Evolutionary conservation across 2,888 invertebrate species (phyloP).

Genomic region (Frankliniella fusca): DNA sequence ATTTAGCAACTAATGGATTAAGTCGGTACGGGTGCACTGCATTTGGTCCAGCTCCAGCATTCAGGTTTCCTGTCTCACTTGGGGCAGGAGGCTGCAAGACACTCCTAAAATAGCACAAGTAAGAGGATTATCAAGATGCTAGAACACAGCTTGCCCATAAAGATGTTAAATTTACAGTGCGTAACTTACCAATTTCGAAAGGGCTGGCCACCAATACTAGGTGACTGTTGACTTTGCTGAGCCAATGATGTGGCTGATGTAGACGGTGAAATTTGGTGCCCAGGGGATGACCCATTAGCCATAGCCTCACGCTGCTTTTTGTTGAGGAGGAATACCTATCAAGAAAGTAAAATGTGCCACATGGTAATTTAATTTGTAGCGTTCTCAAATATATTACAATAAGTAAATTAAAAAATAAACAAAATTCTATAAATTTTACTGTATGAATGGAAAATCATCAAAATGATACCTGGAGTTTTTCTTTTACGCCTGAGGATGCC

Average conservation of each 20-base stretch:
- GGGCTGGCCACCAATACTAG: conserved; percentile 42
- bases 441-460: neutral
- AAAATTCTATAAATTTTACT: neutral
- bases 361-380: neutral
- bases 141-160: conserved; percentile 13
- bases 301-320: conserved; percentile 71
- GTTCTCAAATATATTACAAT: neutral
- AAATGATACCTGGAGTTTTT: conserved; percentile 73
- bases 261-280: conserved; percentile 57
- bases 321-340: conserved; percentile 73
- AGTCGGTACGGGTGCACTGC: conserved; percentile 46
- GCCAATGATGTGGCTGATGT: neutral
- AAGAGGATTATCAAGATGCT: conserved; percentile 34
- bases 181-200: conserved; percentile 70
- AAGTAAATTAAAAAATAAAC: neutral
- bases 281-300: conserved; percentile 58
- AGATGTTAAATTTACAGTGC: neutral
- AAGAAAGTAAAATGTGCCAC: conserved; percentile 33
- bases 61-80: conserved; percentile 31
- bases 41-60: neutral
- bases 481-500: conserved; percentile 94
- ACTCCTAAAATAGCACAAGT: conserved; percentile 35
- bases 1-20: conserved; percentile 50
- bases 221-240: neutral
- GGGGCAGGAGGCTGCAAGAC: conserved; percentile 38